phyloP scores from a whole-genome alignment of 2,797 vertebrate species.

The Phrynocephalus vlangalii region DNA sequence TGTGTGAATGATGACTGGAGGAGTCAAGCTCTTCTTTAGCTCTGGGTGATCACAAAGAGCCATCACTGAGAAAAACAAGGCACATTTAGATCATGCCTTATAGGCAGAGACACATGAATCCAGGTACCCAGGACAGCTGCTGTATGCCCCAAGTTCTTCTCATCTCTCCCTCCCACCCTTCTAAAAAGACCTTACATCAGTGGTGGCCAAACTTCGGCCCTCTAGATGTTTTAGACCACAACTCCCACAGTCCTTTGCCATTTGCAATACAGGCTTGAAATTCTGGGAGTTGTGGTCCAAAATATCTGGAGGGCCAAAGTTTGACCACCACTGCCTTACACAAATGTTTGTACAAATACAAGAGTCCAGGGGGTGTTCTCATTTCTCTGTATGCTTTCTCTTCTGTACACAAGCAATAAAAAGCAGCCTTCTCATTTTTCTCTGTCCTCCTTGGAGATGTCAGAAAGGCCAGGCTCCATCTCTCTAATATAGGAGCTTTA shows the following conservation, averaged over 20 bases:
- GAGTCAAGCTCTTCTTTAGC: slow-evolving; percentile 90
- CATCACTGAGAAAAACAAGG: slow-evolving; percentile 78
- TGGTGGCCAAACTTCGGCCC: no score
- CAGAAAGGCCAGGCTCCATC: background rate
- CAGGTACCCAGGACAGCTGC: background rate
- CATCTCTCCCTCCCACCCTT: background rate
- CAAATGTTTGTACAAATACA: background rate
- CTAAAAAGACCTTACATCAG: background rate
- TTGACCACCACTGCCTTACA: no score
- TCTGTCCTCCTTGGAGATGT: background rate
- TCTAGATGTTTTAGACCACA: no score
- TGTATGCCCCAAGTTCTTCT: background rate
- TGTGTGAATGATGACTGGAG: slow-evolving; percentile 96
- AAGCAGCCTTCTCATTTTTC: background rate
- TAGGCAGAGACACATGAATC: background rate
- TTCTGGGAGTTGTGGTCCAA: no score
- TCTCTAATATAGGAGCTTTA: background rate
- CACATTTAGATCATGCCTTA: background rate
- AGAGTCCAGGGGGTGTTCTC: no score
- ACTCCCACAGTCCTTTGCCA: no score
- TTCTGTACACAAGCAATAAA: background rate
- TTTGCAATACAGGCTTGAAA: no score
- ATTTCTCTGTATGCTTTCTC: background rate
- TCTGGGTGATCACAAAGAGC: slow-evolving; percentile 91
- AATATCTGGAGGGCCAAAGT: no score